A percentile compares a stretch with the other conserved stretches of the same genome.
phyloP scores from a whole-genome alignment of 1,140 invertebrate genomes.

The Trichoplusia ni region DNA sequence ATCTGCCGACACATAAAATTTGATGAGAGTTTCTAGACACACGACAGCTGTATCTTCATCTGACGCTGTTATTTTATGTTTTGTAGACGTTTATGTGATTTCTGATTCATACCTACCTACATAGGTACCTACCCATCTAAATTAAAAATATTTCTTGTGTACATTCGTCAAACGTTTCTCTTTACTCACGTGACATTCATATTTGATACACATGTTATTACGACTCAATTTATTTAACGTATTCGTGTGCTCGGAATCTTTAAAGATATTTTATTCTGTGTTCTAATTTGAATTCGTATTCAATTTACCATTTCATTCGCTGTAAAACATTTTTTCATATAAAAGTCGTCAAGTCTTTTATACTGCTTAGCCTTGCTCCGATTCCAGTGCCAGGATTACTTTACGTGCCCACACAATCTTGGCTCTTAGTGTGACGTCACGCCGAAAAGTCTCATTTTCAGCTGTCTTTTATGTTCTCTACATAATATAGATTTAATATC shows the following conservation, averaged over 20 bases:
- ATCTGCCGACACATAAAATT: not conserved
- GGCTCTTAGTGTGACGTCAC: not conserved
- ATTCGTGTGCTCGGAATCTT: too few species aligned
- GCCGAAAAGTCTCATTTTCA: not conserved
- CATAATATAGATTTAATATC: not conserved
- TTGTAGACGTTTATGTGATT: conserved; percentile 4
- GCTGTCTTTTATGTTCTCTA: not conserved
- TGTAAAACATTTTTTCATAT: not conserved
- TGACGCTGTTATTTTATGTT: not conserved
- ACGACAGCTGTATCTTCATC: not conserved
- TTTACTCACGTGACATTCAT: too few species aligned
- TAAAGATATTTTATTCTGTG: not conserved
- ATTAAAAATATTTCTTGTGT: conserved; percentile 2
- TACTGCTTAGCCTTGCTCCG: conserved; percentile 12
- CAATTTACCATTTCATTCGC: conserved; percentile 8
- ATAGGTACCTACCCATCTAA: not conserved
- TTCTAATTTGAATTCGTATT: not conserved
- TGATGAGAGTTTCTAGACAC: conserved; percentile 5
- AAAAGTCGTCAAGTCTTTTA: not conserved
- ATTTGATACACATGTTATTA: too few species aligned
- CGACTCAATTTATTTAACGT: too few species aligned
- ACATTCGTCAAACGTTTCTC: conserved; percentile 14
- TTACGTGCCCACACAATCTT: conserved; percentile 12
- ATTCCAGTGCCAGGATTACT: conserved; percentile 22
- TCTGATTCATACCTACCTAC: conserved; percentile 19